Evolutionary conservation across 2,888 invertebrate genomes (phyloP).

Genomic region (Heliconius sara): DNA sequence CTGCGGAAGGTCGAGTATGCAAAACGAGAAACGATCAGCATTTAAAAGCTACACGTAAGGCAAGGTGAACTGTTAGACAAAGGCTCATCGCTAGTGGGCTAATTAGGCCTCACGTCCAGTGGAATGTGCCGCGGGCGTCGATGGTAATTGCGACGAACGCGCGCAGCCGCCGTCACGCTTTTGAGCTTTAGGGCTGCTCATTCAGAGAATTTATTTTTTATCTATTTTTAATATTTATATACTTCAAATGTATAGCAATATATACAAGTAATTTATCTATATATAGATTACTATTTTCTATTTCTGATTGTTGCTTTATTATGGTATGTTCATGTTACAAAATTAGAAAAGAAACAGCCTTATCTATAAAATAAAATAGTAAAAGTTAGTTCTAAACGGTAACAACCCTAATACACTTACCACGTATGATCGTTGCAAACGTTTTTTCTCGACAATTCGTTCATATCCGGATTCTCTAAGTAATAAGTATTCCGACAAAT

Average conservation of each 20-base stretch:
- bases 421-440: slow-evolving; percentile 59
- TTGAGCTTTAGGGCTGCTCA: slow-evolving; percentile 33
- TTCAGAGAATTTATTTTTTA: slow-evolving; percentile 9
- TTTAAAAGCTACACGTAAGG: slow-evolving; percentile 62
- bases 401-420: slow-evolving; percentile 46
- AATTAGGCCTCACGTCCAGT: slow-evolving; percentile 72
- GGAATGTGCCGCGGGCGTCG: slow-evolving; percentile 75
- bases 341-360: not conserved
- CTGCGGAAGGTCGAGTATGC: slow-evolving; percentile 61
- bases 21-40: slow-evolving; percentile 49
- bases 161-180: slow-evolving; percentile 49
- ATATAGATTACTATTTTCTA: not conserved
- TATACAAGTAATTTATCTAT: not conserved
- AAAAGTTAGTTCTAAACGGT: not conserved
- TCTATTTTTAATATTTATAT: not conserved
- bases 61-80: slow-evolving; percentile 82
- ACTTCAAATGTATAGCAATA: not conserved
- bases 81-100: slow-evolving; percentile 75
- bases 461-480: slow-evolving; percentile 77
- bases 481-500: slow-evolving; percentile 51
- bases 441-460: slow-evolving; percentile 71
- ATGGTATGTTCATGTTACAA: not conserved
- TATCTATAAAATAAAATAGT: not conserved
- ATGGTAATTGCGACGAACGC: slow-evolving; percentile 69
- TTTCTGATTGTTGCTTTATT: not conserved